phyloP scores from a whole-genome alignment of 2,888 invertebrate genomes.

The Mesoligia furuncula region DNA sequence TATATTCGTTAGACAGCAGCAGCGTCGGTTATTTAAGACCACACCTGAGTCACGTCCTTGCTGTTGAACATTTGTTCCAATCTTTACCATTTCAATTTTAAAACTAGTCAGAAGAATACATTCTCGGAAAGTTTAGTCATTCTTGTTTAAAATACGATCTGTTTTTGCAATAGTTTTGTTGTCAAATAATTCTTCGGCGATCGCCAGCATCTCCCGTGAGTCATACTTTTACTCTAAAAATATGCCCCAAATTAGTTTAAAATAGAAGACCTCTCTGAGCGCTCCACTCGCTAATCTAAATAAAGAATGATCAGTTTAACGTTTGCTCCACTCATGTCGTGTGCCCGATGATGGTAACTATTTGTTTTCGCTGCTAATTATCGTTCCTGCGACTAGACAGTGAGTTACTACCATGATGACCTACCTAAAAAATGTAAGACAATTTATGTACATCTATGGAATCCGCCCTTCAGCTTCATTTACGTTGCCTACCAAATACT shows the following conservation, averaged over 20 bases:
- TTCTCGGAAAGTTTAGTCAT: conserved; percentile 51
- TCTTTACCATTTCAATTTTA: conserved; percentile 52
- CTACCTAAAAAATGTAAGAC: conserved; percentile 81
- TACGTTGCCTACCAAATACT: conserved; percentile 17
- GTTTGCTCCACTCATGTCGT: conserved; percentile 72
- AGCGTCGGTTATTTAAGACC: conserved; percentile 44
- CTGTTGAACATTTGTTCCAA: conserved; percentile 46
- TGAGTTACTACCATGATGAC: conserved; percentile 74
- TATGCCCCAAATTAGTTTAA: conserved; percentile 73
- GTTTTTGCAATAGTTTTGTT: conserved; percentile 48
- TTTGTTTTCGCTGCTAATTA: conserved; percentile 63
- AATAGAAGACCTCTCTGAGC: conserved; percentile 70
- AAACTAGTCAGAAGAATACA: conserved; percentile 39
- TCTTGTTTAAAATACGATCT: conserved; percentile 42
- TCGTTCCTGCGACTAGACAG: conserved; percentile 45
- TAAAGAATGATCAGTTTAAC: conserved; percentile 79
- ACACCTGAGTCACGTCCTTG: conserved; percentile 47
- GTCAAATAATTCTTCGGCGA: conserved; percentile 49
- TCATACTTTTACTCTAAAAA: conserved; percentile 70
- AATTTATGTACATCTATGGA: conserved; percentile 53
- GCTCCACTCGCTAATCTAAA: conserved; percentile 75
- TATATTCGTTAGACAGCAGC: conserved; percentile 26
- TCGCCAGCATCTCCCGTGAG: conserved; percentile 57
- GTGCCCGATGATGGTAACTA: conserved; percentile 66
- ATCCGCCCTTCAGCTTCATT: conserved; percentile 24